Evolutionary conservation across 37 sponge, comb jelly and placozoan species (phyloP), one percentile per base, ranked within the genome.

Genomic region (Amphimedon queenslandica): DNA sequence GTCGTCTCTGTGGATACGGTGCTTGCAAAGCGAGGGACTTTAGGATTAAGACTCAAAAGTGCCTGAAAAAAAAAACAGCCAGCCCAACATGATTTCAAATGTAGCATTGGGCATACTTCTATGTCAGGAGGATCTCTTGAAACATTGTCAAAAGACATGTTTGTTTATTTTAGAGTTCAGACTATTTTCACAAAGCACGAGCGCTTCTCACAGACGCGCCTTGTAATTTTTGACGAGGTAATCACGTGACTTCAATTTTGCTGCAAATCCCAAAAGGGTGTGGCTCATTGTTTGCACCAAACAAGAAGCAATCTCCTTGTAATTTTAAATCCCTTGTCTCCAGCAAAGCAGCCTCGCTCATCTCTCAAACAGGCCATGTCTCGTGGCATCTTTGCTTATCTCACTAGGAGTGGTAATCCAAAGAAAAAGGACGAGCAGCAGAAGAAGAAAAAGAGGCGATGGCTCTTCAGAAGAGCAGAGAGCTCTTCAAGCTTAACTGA

Each of bases 31-130:
- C 60, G 40, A 27, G 38, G 40, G 31, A 86, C 80, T 6, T 69
- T 63, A 5, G 96, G 96, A 63, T 96, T 96, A 43, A 96, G 93
- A 18, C 81, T 71, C 40, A 96, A 75, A 31, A 95, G 74, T 55
- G 55, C 85, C 96, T 95, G 67, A 10, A 30, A 63, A 63, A 3
- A 36, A 16, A 8, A n/a, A 3, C 1, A 3, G 2, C 42, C 21
- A 2, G 71, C 28, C 8, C 33, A 5, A 51, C 3, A 3, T 30
- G 11, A 51, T 28, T 24, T 24, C 27, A 29, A 42, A 41, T 24
- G 32, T 25, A 67, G 1, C 27, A 29, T 29, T 70, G 4, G 8
- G 1, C 36, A 13, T 67, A 90, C 91, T 77, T 90, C 91, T 35
- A 90, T 90, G 72, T 90, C 86, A 29, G 86, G 82, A 56, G 80